Conservation (phyloP, 1,140 invertebrate species). For the Wasmannia auropunctata region DNA sequence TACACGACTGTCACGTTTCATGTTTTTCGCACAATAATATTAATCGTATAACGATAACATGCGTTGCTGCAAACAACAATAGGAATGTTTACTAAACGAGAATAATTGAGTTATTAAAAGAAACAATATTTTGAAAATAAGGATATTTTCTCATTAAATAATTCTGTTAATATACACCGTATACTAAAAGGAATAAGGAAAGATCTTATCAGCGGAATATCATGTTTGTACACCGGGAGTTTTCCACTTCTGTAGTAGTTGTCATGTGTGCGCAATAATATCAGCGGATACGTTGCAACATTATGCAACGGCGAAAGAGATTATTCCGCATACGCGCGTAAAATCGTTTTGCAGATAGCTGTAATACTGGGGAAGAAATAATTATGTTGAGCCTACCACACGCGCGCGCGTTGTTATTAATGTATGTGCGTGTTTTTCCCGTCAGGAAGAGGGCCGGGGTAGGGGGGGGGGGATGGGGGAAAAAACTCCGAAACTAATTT, state of each 20-base stretch:
- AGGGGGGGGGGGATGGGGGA: too few relatives aligned
- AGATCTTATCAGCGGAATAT: background rate
- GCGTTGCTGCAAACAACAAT: background rate
- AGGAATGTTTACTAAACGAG: background rate
- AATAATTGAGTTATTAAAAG: background rate
- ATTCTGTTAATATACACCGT: background rate
- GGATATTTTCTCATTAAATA: background rate
- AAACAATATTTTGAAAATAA: background rate
- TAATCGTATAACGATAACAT: background rate
- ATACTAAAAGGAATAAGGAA: background rate
- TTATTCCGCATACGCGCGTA: slow-evolving; percentile 26
- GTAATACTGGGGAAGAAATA: slow-evolving; percentile 47
- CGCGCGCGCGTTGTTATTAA: slow-evolving; percentile 25
- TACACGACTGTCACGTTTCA: background rate
- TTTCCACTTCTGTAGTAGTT: background rate
- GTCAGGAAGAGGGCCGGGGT: background rate
- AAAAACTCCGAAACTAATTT: slow-evolving; percentile 39
- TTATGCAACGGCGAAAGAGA: slow-evolving; percentile 37
- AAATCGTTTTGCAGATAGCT: slow-evolving; percentile 44
- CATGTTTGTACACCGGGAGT: background rate
- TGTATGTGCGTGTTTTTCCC: slow-evolving; percentile 19
- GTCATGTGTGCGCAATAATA: slow-evolving; percentile 22
- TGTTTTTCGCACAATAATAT: background rate
- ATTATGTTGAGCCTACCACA: slow-evolving; percentile 26
- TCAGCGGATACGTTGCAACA: slow-evolving; percentile 24